A percentile compares a stretch with the other conserved stretches of the same genome.
Conservation (phyloP, 37 sponge, comb jelly and placozoan species). For the Haliclona indistincta region DNA sequence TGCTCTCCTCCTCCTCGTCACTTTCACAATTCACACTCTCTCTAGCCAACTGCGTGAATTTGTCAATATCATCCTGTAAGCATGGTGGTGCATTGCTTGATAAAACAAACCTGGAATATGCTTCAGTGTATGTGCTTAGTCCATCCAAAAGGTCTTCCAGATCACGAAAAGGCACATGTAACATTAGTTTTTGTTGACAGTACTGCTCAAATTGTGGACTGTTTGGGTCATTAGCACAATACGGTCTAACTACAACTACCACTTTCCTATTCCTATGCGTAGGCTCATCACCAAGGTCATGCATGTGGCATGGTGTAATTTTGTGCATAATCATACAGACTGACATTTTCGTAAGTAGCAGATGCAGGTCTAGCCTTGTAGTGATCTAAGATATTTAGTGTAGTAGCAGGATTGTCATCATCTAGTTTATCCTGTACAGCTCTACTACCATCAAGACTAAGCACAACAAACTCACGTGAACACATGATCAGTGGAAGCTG, state of each 20-base stretch:
- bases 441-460: constrained; percentile 47
- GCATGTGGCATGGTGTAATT: constrained; percentile 32
- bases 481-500: constrained; percentile 38
- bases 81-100: too few species aligned
- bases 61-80: too few species aligned
- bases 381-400: too few species aligned
- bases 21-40: too few species aligned
- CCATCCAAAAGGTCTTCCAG: constrained; percentile 17
- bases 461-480: constrained; percentile 21
- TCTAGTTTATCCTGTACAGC: constrained; percentile 13
- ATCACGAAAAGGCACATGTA: constrained; percentile 43
- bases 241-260: constrained; percentile 36
- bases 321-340: constrained; percentile 13
- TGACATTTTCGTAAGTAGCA: constrained; percentile 19
- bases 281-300: not conserved
- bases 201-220: constrained; percentile 56
- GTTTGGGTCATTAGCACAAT: constrained; percentile 54
- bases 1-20: too few species aligned
- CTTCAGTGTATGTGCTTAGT: too few species aligned
- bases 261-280: constrained; percentile 5
- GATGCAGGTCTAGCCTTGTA: constrained; percentile 7
- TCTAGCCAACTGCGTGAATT: too few species aligned
- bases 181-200: constrained; percentile 58
- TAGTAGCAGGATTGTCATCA: constrained; percentile 8
- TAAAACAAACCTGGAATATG: too few species aligned